Percentiles rank a stretch among this genome's conserved stretches.
phyloP scores from a whole-genome alignment of 2,888 invertebrate species.

The Hypomecis atomaria region DNA sequence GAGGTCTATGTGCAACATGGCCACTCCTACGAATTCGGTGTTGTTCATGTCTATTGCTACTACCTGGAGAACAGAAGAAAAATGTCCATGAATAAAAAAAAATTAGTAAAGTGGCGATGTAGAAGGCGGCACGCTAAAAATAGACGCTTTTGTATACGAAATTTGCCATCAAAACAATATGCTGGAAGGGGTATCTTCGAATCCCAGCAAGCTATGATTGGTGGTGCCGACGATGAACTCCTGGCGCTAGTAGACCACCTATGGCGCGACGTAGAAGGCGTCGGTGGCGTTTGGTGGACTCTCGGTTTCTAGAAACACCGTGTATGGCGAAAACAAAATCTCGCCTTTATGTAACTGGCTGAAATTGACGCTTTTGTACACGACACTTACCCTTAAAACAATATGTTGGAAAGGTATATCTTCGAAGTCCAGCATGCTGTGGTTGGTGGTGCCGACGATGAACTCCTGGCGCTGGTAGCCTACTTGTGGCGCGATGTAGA shows the following conservation, averaged over 20 bases:
- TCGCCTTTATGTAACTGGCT: no score
- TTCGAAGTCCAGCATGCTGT: constrained; percentile 85
- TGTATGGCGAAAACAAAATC: no score
- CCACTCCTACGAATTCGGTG: constrained; percentile 60
- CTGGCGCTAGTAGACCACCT: constrained; percentile 84
- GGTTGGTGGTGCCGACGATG: constrained; percentile 82
- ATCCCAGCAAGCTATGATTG: constrained; percentile 84
- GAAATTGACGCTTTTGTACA: neutral
- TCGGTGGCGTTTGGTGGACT: constrained; percentile 64
- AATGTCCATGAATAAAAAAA: no score
- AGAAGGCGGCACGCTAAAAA: no score
- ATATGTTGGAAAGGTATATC: constrained; percentile 75
- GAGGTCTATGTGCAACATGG: constrained; percentile 79
- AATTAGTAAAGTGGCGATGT: no score
- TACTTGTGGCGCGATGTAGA: constrained; percentile 84
- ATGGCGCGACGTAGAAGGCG: constrained; percentile 86
- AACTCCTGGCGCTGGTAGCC: constrained; percentile 86
- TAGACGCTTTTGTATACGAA: neutral
- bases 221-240: constrained; percentile 84
- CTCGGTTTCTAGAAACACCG: constrained; percentile 69
- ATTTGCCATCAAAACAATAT: constrained; percentile 67
- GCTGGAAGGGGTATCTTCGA: constrained; percentile 81
- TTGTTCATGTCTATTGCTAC: constrained; percentile 67
- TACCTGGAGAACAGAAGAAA: constrained; percentile 52
- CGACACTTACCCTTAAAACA: constrained; percentile 60